These are phyloP conservation scores for Melieria picta DNA, from an alignment of 2,888 invertebrate genomes.

Conservation along the genomic window DNA sequence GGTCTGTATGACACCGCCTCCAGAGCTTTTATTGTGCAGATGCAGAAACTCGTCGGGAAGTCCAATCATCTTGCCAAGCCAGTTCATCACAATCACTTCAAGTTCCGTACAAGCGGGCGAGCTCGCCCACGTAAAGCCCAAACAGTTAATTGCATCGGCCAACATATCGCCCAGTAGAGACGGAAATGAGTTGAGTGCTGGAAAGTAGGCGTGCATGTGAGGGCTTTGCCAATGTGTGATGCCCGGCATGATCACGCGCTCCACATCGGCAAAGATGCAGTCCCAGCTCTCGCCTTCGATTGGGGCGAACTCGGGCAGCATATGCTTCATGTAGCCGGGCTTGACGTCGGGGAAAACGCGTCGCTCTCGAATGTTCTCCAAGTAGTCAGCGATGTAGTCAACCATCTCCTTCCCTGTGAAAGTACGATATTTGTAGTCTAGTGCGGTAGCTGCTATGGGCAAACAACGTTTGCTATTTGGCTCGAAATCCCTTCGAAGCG, in stretches of 20 bases:
- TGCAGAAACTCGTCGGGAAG: slow-evolving; percentile 94
- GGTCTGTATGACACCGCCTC: slow-evolving; percentile 97
- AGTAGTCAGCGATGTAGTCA: slow-evolving; percentile 97
- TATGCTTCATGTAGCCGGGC: slow-evolving; percentile 90
- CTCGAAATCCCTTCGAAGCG: too few relatives aligned
- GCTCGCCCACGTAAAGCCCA: slow-evolving; percentile 96
- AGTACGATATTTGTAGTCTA: too few relatives aligned
- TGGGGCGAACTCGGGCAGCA: slow-evolving; percentile 89
- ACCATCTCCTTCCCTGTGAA: slow-evolving; percentile 93
- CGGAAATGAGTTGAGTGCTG: slow-evolving; percentile 92
- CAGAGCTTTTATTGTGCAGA: slow-evolving; percentile 75
- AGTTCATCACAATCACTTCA: slow-evolving; percentile 98
- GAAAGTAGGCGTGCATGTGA: slow-evolving; percentile 98
- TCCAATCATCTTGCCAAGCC: slow-evolving; percentile 96
- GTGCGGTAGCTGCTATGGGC: too few relatives aligned
- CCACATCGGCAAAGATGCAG: slow-evolving; percentile 91
- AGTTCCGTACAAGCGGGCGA: slow-evolving; percentile 98
- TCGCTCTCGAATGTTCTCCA: slow-evolving; percentile 88
- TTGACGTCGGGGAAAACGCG: slow-evolving; percentile 93
- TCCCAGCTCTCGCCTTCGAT: slow-evolving; percentile 88
- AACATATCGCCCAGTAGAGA: slow-evolving; percentile 96
- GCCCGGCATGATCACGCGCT: slow-evolving; percentile 96
- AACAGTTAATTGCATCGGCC: slow-evolving; percentile 91
- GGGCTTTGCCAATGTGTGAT: slow-evolving; percentile 86
- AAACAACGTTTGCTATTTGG: too few relatives aligned